Evolutionary conservation across 2,888 invertebrate species (phyloP), one percentile per base, ranked within the genome.

Genomic region (Brenthis hecate): DNA sequence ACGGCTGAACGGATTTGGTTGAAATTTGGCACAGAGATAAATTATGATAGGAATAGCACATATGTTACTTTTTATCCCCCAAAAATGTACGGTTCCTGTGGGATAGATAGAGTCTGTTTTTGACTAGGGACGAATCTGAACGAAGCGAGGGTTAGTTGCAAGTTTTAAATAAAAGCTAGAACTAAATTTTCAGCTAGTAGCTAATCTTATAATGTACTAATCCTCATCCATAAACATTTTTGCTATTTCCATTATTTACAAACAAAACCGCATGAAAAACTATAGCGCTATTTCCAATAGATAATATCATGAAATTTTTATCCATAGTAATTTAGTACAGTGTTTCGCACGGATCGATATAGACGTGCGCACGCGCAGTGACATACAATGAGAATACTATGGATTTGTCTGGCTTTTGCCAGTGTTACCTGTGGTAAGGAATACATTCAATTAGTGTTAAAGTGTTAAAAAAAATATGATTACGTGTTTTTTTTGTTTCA

Each of bases 401-500:
- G 75, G 75, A 73, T 75, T 74, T 75, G 62, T 32, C 13, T 74
- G 62, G 60, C 69, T 60, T 61, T 73, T 50, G 68, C 69, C 65
- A 28, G 69, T 51, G n/a, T 53, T 36, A 66, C 60, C 13, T 50
- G 68, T 63, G 74, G 74, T 72, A 71, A 68, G 66, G n/a, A 16
- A 14, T 32, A 55, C 28, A 60, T n/a, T 60, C 1, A 28, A n/a
- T 50, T 60, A n/a, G n/a, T 32, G n/a, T 3, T 50, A 3, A 3
- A 48, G 14, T 57, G 6, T 58, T 13, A 14, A 14, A 60, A 11
- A 50, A 2, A 50, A 0, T 28, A 50, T 11, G 23, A 13, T 13
- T 48, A 48, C 14, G 23, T 28, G 48, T 48, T 58, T 48, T 19
- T 23, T 32, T 11, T 0, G 36, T 43, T 48, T 11, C 8, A 48